phyloP scores from a whole-genome alignment of 1,140 invertebrate species.

The Drosophila varians region DNA sequence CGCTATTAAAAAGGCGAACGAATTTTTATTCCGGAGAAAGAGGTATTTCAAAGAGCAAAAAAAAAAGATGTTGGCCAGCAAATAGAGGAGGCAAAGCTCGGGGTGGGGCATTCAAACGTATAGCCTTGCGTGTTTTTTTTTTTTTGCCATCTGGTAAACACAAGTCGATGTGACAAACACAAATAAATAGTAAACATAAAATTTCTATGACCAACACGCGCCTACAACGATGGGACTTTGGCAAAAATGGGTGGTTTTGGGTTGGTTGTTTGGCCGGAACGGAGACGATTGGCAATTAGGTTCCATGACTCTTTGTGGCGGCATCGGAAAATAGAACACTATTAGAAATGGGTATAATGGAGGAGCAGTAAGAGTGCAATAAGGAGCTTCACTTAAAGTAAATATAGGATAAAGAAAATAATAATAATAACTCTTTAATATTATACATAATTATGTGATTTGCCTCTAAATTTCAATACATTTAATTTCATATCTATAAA shows the following conservation, averaged over 20 bases:
- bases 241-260: not conserved
- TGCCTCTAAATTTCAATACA: too few species aligned
- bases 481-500: too few species aligned
- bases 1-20: constrained; percentile 58
- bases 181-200: constrained; percentile 67
- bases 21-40: not conserved
- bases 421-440: too few species aligned
- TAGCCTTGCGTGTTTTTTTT: constrained; percentile 43
- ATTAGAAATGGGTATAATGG: constrained; percentile 2
- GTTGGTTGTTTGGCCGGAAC: not conserved
- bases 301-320: constrained; percentile 4
- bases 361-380: not conserved
- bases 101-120: constrained; percentile 7
- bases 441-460: too few species aligned
- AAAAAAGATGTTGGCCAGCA: not conserved
- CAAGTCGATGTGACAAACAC: constrained; percentile 52
- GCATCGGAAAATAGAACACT: too few species aligned
- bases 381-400: not conserved
- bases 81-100: not conserved
- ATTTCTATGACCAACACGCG: constrained; percentile 72
- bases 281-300: constrained; percentile 6
- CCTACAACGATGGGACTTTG: constrained; percentile 32
- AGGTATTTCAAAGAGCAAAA: not conserved
- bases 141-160: constrained; percentile 32
- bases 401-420: too few species aligned